Evolutionary conservation across 2,113 vertebrate species (phyloP).

Genomic region (Alosa alosa): DNA sequence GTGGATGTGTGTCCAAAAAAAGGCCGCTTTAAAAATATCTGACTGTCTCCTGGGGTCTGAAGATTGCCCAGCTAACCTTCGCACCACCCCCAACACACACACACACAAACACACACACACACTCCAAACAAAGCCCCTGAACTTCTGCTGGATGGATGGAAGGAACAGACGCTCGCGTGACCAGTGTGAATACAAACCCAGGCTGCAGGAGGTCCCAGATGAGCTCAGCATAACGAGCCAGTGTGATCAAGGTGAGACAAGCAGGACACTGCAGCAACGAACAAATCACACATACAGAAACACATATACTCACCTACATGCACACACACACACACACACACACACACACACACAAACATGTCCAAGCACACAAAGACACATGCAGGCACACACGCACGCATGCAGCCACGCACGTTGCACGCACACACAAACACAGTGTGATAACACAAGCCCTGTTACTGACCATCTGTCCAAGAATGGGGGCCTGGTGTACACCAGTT

Average conservation of each 20-base stretch:
- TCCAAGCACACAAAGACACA: background rate
- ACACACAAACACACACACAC: too few species aligned
- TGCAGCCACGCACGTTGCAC: too few species aligned
- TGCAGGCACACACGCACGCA: background rate
- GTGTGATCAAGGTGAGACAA: background rate
- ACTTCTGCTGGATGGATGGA: background rate
- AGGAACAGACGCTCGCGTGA: background rate
- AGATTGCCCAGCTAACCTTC: background rate
- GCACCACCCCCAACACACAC: background rate
- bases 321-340: background rate
- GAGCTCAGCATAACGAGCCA: background rate
- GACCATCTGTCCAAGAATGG: background rate
- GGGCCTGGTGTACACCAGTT: background rate
- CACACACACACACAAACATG: background rate
- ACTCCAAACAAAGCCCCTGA: background rate
- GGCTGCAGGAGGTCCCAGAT: background rate
- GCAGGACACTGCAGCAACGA: background rate
- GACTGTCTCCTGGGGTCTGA: background rate
- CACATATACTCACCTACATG: background rate
- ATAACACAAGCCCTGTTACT: background rate
- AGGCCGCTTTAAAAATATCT: conserved; percentile 4
- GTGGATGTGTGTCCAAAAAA: background rate
- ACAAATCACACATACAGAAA: background rate
- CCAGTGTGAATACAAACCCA: background rate
- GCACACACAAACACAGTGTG: background rate